Evolutionary conservation across 2,888 invertebrate genomes (phyloP), one percentile per base, ranked within the genome.

Genomic region (Tyria jacobaeae): DNA sequence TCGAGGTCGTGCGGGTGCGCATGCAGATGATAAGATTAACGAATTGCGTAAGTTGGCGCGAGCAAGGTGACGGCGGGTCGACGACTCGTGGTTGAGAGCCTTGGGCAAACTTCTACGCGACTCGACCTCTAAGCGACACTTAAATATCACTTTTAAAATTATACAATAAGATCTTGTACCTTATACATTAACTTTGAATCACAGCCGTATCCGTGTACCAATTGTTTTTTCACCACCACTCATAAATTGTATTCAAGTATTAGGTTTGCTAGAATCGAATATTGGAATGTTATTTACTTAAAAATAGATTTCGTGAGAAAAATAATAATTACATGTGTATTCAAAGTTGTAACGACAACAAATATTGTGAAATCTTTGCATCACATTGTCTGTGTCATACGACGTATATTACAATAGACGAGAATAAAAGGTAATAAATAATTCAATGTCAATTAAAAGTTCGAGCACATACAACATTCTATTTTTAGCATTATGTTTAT

Each of bases 21-120:
- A 91, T 92, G 89, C 89, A 87, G 88, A 92, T 89, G 91, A 92
- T 93, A 92, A 93, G 92, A 92, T 92, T 91, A 90, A 86, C 86
- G 79, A 86, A 89, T 94, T 94, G 93, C 93, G 93, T 93, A 94
- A 92, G 89, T 86, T 86, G 80, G 83, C 86, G 87, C 89, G 88
- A 86, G 87, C 92, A 93, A 94, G 93, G 93, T 92, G 88, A 92
- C 87, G 88, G 84, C 86, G 88, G 93, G 93, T 93, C 93, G 90
- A 84, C 91, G 93, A 92, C 93, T 89, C 85, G 83, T 79, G 82
- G 78, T 73, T 70, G 75, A 83, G 84, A 89, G 90, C 93, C 93
- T 93, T 92, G 93, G 85, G 82, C 89, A 81, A 84, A 87, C 88
- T 85, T 86, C 85, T 88, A 83, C 82, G 83, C 82, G 70, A 70